phyloP scores from a whole-genome alignment of 2,113 vertebrate genomes.

The Stegostoma tigrinum region DNA sequence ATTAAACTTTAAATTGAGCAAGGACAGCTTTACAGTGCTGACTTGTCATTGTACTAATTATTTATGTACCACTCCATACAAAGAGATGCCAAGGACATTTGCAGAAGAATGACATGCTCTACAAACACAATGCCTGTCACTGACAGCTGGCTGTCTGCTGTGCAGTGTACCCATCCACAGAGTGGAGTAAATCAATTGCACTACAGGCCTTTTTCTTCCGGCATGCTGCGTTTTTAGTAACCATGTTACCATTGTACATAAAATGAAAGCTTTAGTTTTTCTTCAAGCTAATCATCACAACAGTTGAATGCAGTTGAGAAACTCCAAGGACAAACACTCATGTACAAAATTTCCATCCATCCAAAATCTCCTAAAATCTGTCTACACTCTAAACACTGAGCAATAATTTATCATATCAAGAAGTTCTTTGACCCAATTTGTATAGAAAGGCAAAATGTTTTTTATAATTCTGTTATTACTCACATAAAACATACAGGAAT shows the following conservation, averaged over 20 bases:
- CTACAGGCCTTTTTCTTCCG: neutral
- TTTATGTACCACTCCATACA: slow-evolving; percentile 33
- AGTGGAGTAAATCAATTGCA: neutral
- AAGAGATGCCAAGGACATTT: slow-evolving; percentile 37
- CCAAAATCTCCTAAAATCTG: neutral
- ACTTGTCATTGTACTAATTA: neutral
- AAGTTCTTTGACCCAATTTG: neutral
- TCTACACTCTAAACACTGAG: neutral
- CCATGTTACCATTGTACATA: neutral
- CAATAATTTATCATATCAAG: neutral
- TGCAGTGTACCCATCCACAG: slow-evolving; percentile 29
- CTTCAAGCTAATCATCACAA: slow-evolving; percentile 36
- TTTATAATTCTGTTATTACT: neutral
- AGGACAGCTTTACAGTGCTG: neutral
- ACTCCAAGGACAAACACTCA: slow-evolving; percentile 34
- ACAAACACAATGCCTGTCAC: slow-evolving; percentile 40
- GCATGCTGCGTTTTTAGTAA: neutral
- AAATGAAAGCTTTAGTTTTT: slow-evolving; percentile 26
- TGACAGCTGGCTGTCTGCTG: slow-evolving; percentile 44
- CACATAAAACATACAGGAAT: neutral
- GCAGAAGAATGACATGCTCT: slow-evolving; percentile 45
- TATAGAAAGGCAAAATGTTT: neutral
- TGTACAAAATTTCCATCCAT: slow-evolving; percentile 31
- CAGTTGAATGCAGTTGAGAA: neutral
- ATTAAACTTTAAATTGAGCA: neutral